phyloP scores from a whole-genome alignment of 2,888 invertebrate species.

The Macaria liturata region DNA sequence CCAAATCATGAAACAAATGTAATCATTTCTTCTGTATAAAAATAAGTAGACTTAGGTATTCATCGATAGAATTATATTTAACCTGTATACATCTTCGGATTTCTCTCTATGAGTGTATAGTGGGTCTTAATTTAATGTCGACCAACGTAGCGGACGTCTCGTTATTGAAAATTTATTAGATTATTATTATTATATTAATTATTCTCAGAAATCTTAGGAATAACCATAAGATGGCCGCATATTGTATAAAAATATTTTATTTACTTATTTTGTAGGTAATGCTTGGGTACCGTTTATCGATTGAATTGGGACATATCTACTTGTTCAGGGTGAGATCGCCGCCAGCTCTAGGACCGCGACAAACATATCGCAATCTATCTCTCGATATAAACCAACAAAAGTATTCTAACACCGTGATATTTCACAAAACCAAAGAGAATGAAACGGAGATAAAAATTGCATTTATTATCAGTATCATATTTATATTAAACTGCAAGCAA shows the following conservation, averaged over 20 bases:
- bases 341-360: slow-evolving; percentile 41
- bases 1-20: slow-evolving; percentile 73
- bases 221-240: slow-evolving; percentile 82
- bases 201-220: slow-evolving; percentile 77
- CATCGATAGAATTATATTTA: slow-evolving; percentile 81
- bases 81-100: slow-evolving; percentile 82
- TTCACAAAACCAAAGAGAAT: slow-evolving; percentile 80
- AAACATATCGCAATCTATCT: slow-evolving; percentile 74
- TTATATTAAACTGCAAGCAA: slow-evolving; percentile 18
- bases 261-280: slow-evolving; percentile 76
- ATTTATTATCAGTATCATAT: slow-evolving; percentile 61
- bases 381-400: slow-evolving; percentile 48
- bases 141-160: slow-evolving; percentile 82
- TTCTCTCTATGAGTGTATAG: slow-evolving; percentile 83
- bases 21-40: slow-evolving; percentile 79
- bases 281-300: slow-evolving; percentile 66
- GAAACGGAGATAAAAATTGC: slow-evolving; percentile 50
- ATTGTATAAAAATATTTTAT: slow-evolving; percentile 78
- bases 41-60: slow-evolving; percentile 77
- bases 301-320: slow-evolving; percentile 69
- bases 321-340: slow-evolving; percentile 56
- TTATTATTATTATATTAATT: slow-evolving; percentile 67
- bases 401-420: slow-evolving; percentile 78
- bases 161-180: slow-evolving; percentile 82
- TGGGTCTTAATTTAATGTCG: slow-evolving; percentile 81